Conservation (phyloP, 1,140 invertebrate genomes). For the Pomacea maculata region DNA sequence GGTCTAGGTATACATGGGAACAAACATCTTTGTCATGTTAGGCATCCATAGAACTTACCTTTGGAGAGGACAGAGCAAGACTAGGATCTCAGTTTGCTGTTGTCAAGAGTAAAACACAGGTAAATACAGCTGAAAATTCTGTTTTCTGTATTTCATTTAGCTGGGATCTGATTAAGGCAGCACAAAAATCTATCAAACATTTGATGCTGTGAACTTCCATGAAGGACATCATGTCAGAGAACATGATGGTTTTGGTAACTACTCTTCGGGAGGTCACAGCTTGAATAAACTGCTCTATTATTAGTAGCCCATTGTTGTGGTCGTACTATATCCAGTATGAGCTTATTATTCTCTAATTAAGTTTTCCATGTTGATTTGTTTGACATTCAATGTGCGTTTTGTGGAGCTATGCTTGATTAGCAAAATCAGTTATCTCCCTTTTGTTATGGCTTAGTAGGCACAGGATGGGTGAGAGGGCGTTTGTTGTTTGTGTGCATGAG, state of each 20-base stretch:
- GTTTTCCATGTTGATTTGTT: not conserved
- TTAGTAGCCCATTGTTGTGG: not conserved
- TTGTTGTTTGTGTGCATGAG: not conserved
- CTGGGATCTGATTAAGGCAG: not conserved
- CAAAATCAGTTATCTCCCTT: not conserved
- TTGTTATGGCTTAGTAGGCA: not conserved
- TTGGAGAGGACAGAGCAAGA: constrained; percentile 31
- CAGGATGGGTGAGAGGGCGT: not conserved
- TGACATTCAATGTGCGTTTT: too few species aligned
- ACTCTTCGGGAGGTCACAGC: not conserved
- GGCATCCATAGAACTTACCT: constrained; percentile 30
- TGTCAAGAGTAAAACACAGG: constrained; percentile 30
- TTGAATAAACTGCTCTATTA: not conserved
- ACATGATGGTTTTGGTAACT: not conserved
- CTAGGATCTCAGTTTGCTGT: constrained; percentile 37
- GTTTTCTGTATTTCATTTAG: not conserved
- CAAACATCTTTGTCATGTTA: constrained; percentile 15
- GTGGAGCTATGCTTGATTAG: too few species aligned
- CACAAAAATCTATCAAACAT: too few species aligned
- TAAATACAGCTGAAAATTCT: not conserved
- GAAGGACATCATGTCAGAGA: too few species aligned
- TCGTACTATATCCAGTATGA: not conserved
- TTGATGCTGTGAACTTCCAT: too few species aligned
- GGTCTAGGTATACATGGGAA: not conserved
- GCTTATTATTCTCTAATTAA: not conserved